Percentiles rank a stretch among this genome's conserved stretches.
Evolutionary conservation across 92 coral and sea anemone genomes (phyloP).

Genomic region (Parazoanthus darwini): DNA sequence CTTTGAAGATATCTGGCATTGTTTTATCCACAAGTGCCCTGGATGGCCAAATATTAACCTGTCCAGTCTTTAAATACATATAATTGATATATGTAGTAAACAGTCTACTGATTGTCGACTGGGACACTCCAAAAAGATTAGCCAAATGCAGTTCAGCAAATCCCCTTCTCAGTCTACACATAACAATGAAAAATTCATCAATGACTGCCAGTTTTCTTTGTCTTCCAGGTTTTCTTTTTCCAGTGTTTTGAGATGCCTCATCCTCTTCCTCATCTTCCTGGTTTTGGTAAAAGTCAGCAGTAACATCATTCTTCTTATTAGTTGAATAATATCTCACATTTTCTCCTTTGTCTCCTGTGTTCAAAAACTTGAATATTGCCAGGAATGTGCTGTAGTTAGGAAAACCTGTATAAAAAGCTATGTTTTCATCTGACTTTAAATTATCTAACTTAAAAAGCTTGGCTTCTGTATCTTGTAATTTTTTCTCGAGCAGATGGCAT

Average conservation of each 20-base stretch:
- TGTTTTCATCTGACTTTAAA: conserved; percentile 33
- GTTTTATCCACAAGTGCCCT: conserved; percentile 25
- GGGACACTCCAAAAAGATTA: conserved; percentile 49
- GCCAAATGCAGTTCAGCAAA: conserved; percentile 44
- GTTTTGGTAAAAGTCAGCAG: background rate
- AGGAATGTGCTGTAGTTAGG: conserved; percentile 33
- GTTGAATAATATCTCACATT: conserved; percentile 34
- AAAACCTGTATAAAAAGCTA: conserved; percentile 48
- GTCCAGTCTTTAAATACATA: conserved; percentile 53
- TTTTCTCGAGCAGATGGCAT: conserved; percentile 32
- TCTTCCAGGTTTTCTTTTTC: conserved; percentile 27
- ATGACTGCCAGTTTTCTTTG: conserved; percentile 37
- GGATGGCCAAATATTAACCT: conserved; percentile 49
- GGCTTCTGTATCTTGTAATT: conserved; percentile 1
- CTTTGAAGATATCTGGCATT: conserved; percentile 38
- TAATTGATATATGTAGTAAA: conserved; percentile 49
- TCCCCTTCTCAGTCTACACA: conserved; percentile 55
- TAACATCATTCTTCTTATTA: background rate
- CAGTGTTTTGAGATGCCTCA: conserved; percentile 20
- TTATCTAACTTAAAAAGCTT: conserved; percentile 32
- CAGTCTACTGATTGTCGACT: conserved; percentile 48
- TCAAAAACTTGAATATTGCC: conserved; percentile 34
- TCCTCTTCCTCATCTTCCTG: background rate
- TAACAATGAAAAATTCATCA: conserved; percentile 51
- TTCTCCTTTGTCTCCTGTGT: conserved; percentile 37